These are phyloP conservation scores for Gymnobelideus leadbeateri DNA, from an alignment of 2,113 vertebrate genomes.

Conservation along the genomic window DNA sequence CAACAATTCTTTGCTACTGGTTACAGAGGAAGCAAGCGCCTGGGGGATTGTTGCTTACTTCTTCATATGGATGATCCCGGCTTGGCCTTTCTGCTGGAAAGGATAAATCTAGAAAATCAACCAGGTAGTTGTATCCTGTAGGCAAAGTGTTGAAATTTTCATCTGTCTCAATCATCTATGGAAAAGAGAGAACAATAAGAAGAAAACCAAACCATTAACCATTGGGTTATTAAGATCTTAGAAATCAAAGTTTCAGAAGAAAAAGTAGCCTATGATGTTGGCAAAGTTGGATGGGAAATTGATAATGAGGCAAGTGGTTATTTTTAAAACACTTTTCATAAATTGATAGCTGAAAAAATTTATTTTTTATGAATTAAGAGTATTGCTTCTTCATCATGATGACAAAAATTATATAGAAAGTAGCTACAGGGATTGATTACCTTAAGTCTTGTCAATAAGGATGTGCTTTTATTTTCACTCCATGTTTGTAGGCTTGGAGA, in stretches of 20 bases:
- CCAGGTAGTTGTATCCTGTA: conserved; percentile 84
- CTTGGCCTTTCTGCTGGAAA: conserved; percentile 83
- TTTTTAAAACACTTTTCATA: not conserved
- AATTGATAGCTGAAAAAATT: not conserved
- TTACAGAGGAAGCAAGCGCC: not conserved
- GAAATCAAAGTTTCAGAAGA: not conserved
- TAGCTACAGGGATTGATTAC: not conserved
- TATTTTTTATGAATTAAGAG: not conserved
- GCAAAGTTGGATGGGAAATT: not conserved
- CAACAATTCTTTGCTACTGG: not conserved
- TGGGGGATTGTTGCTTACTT: conserved; percentile 70
- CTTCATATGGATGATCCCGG: conserved; percentile 83
- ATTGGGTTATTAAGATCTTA: not conserved
- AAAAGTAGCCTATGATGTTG: not conserved
- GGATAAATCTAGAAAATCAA: conserved; percentile 87
- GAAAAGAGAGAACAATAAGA: conserved; percentile 17
- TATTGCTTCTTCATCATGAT: not conserved
- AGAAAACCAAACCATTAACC: not conserved
- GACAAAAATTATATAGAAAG: not conserved
- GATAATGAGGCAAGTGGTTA: not conserved
- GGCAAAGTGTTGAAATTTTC: conserved; percentile 81
- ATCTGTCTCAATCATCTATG: conserved; percentile 87
- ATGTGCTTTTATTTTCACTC: not conserved
- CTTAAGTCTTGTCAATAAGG: not conserved
- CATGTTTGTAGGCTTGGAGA: not conserved